Evolutionary conservation across 2,113 vertebrate species (phyloP).

Genomic region (Herpailurus yagouaroundi): DNA sequence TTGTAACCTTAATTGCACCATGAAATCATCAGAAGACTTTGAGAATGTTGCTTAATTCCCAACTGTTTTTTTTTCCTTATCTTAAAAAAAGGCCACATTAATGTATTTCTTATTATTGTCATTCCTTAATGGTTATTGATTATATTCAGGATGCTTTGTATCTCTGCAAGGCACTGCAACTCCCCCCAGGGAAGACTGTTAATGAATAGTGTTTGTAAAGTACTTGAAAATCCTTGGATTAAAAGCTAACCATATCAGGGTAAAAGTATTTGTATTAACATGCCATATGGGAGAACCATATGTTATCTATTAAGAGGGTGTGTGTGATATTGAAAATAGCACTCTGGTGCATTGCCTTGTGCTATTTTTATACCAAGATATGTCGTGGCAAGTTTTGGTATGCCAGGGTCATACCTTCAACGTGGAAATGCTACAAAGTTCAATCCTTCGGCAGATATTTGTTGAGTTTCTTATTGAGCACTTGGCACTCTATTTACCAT

Average conservation of each 20-base stretch:
- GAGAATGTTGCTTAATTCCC: background rate
- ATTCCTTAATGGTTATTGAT: slow-evolving; percentile 58
- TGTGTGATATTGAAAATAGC: slow-evolving; percentile 57
- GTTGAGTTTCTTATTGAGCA: background rate
- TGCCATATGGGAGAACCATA: slow-evolving; percentile 59
- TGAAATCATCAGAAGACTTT: background rate
- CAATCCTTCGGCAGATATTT: background rate
- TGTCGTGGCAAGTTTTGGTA: background rate
- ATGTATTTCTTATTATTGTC: slow-evolving; percentile 56
- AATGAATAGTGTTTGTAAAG: slow-evolving; percentile 60
- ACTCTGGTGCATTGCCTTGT: slow-evolving; percentile 16
- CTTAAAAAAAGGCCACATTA: background rate
- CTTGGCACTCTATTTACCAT: background rate
- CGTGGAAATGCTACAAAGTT: background rate
- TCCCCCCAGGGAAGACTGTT: slow-evolving; percentile 38
- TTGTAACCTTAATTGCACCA: background rate
- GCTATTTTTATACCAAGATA: slow-evolving; percentile 51
- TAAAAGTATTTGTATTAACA: slow-evolving; percentile 64
- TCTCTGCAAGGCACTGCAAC: background rate
- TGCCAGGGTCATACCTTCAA: background rate
- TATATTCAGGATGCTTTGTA: background rate
- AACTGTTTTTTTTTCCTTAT: background rate
- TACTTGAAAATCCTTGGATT: slow-evolving; percentile 70
- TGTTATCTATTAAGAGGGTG: slow-evolving; percentile 62
- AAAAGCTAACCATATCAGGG: slow-evolving; percentile 29